phyloP scores from a whole-genome alignment of 2,797 vertebrate genomes.

The Holocentrus rufus region DNA sequence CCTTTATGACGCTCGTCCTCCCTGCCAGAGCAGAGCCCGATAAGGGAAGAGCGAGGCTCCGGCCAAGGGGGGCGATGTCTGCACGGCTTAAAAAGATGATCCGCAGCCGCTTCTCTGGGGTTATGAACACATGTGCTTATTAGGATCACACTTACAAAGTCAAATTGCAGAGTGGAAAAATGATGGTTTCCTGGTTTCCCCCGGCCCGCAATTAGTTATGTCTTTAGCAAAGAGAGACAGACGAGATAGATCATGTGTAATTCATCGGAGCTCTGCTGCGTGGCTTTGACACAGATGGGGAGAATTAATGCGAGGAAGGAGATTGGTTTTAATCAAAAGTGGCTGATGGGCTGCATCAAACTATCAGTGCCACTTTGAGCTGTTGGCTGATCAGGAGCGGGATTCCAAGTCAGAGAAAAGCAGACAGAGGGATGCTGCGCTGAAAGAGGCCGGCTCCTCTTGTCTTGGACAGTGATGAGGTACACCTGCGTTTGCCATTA shows the following conservation, averaged over 20 bases:
- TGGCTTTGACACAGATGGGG: slow-evolving; percentile 25
- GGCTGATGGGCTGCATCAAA: background rate
- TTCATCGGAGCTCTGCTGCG: background rate
- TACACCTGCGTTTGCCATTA: slow-evolving; percentile 52
- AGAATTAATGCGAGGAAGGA: slow-evolving; percentile 6
- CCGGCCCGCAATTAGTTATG: slow-evolving; percentile 3
- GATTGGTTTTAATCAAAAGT: background rate
- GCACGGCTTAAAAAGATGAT: slow-evolving; percentile 19
- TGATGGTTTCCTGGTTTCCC: slow-evolving; percentile 24
- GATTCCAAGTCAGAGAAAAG: background rate
- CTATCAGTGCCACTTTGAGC: background rate
- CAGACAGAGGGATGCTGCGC: slow-evolving; percentile 1
- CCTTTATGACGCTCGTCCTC: slow-evolving; percentile 15
- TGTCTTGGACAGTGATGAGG: slow-evolving; percentile 47
- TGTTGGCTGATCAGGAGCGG: background rate
- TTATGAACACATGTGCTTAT: background rate
- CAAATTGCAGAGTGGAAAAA: slow-evolving; percentile 14
- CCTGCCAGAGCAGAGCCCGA: slow-evolving; percentile 52
- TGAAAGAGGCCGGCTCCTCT: slow-evolving; percentile 8
- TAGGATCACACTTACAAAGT: background rate
- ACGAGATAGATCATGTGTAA: slow-evolving; percentile 8
- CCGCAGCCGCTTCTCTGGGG: background rate
- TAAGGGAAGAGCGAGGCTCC: slow-evolving; percentile 43
- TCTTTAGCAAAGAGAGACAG: slow-evolving; percentile 7
- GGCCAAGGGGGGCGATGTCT: slow-evolving; percentile 4